A percentile compares a stretch with the other conserved stretches of the same genome.
Evolutionary conservation across 2,888 invertebrate species (phyloP).

Genomic region (Temnothorax rugatulus): DNA sequence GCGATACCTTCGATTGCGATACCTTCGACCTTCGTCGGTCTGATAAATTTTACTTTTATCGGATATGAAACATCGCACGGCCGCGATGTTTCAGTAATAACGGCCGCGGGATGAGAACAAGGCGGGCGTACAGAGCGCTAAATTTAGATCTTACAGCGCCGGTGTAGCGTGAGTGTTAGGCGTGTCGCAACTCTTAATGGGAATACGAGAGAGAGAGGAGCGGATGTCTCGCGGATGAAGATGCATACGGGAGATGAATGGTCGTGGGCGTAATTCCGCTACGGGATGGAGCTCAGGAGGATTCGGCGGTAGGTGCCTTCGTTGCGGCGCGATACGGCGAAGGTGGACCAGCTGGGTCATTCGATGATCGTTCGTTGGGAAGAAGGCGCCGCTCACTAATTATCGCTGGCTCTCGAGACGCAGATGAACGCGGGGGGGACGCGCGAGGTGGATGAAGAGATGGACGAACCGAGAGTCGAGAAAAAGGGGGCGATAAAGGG

Average conservation of each 20-base stretch:
- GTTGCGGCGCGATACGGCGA: slow-evolving; percentile 32
- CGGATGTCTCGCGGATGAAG: slow-evolving; percentile 49
- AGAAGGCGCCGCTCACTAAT: slow-evolving; percentile 81
- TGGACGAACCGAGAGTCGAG: slow-evolving; percentile 37
- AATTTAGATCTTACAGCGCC: slow-evolving; percentile 20
- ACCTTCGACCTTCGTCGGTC: too few relatives aligned
- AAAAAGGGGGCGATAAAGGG: slow-evolving; percentile 33
- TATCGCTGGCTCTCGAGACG: slow-evolving; percentile 76
- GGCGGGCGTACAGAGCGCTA: neutral
- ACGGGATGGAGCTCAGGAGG: slow-evolving; percentile 8
- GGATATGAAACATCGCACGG: neutral
- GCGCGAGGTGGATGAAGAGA: slow-evolving; percentile 64
- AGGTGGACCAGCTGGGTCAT: slow-evolving; percentile 69
- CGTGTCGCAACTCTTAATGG: slow-evolving; percentile 34
- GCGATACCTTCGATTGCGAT: neutral
- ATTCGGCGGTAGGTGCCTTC: slow-evolving; percentile 38
- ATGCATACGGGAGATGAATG: slow-evolving; percentile 50
- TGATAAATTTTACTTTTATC: slow-evolving; percentile 11
- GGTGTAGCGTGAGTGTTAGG: slow-evolving; percentile 14
- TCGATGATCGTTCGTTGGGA: slow-evolving; percentile 76
- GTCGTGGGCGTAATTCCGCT: slow-evolving; percentile 54
- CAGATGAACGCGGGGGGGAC: slow-evolving; percentile 69
- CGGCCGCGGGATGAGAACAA: neutral
- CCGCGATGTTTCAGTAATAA: neutral
- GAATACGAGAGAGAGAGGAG: slow-evolving; percentile 52